phyloP scores from a whole-genome alignment of 2,113 vertebrate genomes.

The Cathartes aura region DNA sequence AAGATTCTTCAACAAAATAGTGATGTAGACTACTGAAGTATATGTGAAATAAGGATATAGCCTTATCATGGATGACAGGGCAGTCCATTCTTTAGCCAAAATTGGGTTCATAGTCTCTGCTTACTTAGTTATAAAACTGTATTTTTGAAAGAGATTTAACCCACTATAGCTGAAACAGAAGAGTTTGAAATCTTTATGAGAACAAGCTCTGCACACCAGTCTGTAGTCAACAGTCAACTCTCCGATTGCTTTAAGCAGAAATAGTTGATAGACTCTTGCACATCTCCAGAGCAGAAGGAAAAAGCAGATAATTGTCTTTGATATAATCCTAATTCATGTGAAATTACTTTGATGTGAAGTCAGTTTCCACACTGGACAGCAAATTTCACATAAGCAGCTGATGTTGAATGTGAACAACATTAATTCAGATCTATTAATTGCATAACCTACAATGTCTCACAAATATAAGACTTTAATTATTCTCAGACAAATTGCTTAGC shows the following conservation, averaged over 20 bases:
- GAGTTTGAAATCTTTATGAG: background rate
- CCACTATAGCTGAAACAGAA: background rate
- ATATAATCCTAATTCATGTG: background rate
- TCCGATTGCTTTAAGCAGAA: background rate
- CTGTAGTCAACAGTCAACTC: background rate
- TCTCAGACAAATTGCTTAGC: background rate
- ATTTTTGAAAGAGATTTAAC: background rate
- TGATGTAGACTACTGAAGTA: background rate
- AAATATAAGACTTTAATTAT: background rate
- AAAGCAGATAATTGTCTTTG: background rate
- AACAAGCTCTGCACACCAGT: accelerated
- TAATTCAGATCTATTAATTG: background rate
- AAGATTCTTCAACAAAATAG: background rate
- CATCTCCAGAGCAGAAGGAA: background rate
- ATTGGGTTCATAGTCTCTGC: background rate
- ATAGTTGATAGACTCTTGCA: background rate
- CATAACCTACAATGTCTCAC: background rate
- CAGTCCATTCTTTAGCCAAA: background rate
- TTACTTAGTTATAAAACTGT: background rate
- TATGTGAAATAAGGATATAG: background rate
- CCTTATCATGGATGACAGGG: background rate
- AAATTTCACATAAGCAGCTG: background rate
- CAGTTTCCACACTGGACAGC: background rate
- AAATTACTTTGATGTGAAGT: background rate
- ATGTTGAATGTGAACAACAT: background rate